Evolutionary conservation across 2,113 vertebrate species (phyloP).

Genomic region (Rana temporaria): DNA sequence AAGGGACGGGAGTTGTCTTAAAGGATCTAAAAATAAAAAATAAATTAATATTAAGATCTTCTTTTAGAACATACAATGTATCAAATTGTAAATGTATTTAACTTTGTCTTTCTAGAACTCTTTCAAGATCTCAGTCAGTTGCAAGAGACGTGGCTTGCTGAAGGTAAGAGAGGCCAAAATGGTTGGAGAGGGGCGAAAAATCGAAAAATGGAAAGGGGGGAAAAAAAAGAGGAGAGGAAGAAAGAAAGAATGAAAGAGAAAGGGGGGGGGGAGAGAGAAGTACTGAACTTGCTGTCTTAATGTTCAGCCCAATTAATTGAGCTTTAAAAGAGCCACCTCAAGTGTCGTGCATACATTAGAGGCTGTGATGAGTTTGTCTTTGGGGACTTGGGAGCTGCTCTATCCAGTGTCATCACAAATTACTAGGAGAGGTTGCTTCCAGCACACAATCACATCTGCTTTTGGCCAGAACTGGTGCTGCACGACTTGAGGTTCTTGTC

Average conservation of each 20-base stretch:
- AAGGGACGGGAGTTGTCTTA: too few species aligned
- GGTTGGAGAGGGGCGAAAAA: too few species aligned
- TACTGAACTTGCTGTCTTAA: conserved; percentile 94
- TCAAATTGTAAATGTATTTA: conserved; percentile 58
- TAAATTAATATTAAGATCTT: too few species aligned
- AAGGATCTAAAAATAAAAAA: too few species aligned
- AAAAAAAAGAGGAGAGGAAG: not conserved
- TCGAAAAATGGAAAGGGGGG: too few species aligned
- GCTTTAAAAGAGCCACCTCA: conserved; percentile 97
- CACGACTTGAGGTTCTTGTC: conserved; percentile 82
- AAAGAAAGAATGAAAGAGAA: conserved; percentile 55
- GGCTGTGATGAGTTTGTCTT: conserved; percentile 94
- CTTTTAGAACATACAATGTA: not conserved
- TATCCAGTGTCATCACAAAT: conserved; percentile 99
- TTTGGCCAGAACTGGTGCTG: conserved; percentile 95
- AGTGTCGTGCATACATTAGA: conserved; percentile 99
- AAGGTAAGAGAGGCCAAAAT: conserved; percentile 81
- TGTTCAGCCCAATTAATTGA: conserved; percentile 98
- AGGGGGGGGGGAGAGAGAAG: conserved; percentile 64
- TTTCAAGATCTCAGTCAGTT: conserved; percentile 97
- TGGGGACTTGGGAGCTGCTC: conserved; percentile 93
- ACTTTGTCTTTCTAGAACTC: conserved; percentile 83
- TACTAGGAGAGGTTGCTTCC: conserved; percentile 98
- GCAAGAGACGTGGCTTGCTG: conserved; percentile 97
- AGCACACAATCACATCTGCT: conserved; percentile 97